Base-by-base conservation (phyloP, 2,888 invertebrate species). In the Lampropteryx suffumata region DNA sequence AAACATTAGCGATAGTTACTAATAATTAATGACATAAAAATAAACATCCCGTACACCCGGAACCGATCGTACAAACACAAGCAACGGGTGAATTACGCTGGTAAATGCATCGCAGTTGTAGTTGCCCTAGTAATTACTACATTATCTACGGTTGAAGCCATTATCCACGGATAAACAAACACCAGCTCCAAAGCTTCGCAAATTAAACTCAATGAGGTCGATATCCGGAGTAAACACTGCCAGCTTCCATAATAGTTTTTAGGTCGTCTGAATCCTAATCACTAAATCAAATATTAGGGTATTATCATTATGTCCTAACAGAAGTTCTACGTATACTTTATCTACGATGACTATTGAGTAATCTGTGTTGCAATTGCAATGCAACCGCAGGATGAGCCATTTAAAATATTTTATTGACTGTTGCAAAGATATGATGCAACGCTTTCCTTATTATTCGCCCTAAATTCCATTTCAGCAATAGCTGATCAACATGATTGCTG, bases 381-480 rank as follows among this genome's bases (percentile, higher is more conserved):
- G n/a, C n/a, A 29, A 53, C 36, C 51, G 41, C 58, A 57, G 55
- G 56, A 62, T 52, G 56, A 47, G 32, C 48, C 41, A 33, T 45
- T 54, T 55, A 50, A 57, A 60, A 37, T 44, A 45, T 29, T 57
- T 48, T 51, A 58, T 50, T 40, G 53, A 52, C 33, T 43, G 39
- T 30, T 46, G 29, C 45, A 30, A 39, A 21, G 35, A 36, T 47
- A 37, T 53, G 55, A 51, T 47, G 59, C 47, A 57, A 53, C 39
- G 41, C 51, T 48, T 63, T 57, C 53, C 55, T 58, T 55, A 63
- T 56, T 56, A 51, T 51, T 21, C 50, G 56, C 36, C 54, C 59
- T 50, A 40, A 60, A 60, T 58, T 44, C 52, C 35, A 41, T 47
- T 48, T 34, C 48, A 44, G 40, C 42, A 48, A 29, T 33, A 36